Evolutionary conservation across 2,888 invertebrate species (phyloP).

Genomic region (Drosophila robusta): DNA sequence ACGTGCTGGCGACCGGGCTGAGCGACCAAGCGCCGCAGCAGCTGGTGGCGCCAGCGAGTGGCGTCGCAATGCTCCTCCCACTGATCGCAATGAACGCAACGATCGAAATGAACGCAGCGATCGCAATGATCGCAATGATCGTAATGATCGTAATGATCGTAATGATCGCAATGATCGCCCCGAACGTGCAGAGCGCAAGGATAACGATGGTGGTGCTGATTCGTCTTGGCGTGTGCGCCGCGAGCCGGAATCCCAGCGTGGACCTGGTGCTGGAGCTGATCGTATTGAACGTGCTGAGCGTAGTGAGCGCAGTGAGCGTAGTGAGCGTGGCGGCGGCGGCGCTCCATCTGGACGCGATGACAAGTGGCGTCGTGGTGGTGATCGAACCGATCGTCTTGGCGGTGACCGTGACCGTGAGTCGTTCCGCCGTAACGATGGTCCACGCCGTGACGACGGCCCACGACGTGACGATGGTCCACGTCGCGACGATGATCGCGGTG

Average conservation of each 20-base stretch:
- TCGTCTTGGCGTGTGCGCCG: constrained; percentile 81
- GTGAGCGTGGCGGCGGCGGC: constrained; percentile 44
- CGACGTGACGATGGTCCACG: constrained; percentile 36
- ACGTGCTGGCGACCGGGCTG: constrained; percentile 66
- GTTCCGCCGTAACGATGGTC: constrained; percentile 66
- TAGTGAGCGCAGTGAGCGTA: constrained; percentile 47
- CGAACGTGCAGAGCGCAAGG: constrained; percentile 67
- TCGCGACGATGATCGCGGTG: constrained; percentile 62
- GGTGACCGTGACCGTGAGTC: constrained; percentile 67
- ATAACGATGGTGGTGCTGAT: constrained; percentile 63
- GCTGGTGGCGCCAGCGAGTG: constrained; percentile 65
- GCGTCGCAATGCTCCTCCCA: constrained; percentile 65
- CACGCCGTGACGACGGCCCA: constrained; percentile 51
- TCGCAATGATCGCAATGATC: constrained; percentile 59
- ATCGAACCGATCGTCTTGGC: constrained; percentile 60
- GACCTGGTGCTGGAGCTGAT: constrained; percentile 42
- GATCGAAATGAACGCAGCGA: constrained; percentile 59
- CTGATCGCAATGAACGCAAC: constrained; percentile 63
- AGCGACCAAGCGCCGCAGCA: constrained; percentile 53
- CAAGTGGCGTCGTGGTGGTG: constrained; percentile 62
- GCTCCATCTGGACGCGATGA: constrained; percentile 58
- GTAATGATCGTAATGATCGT: constrained; percentile 49
- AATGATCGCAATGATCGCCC: constrained; percentile 36
- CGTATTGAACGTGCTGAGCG: constrained; percentile 50
- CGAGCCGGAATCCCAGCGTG: constrained; percentile 70